phyloP scores from a whole-genome alignment of 2,113 vertebrate genomes.

The Physeter macrocephalus region DNA sequence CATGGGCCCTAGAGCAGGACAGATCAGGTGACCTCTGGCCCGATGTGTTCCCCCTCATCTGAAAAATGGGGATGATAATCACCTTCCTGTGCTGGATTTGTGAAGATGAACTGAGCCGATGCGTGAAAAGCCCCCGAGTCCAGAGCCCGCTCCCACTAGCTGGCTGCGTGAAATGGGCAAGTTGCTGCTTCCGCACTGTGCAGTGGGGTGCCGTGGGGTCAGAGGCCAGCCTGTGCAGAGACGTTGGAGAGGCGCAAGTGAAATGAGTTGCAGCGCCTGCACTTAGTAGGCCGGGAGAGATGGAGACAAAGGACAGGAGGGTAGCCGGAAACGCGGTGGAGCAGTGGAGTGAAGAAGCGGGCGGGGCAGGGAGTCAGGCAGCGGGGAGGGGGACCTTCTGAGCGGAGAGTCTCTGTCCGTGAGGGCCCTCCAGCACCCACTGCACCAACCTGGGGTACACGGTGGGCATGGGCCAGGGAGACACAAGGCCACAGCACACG shows the following conservation, averaged over 20 bases:
- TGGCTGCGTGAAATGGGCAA: not conserved
- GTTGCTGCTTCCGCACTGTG: too few species aligned
- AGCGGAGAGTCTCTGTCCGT: not conserved
- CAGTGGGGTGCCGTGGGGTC: not conserved
- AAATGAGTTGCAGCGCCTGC: not conserved
- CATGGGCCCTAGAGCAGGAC: accelerated
- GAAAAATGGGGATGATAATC: not conserved
- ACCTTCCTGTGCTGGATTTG: too few species aligned
- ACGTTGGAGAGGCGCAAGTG: not conserved
- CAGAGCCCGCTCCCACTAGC: accelerated
- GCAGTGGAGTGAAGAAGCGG: not conserved
- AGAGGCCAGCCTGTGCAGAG: not conserved
- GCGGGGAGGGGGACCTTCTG: accelerated
- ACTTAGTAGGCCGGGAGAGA: not conserved
- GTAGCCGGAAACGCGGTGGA: not conserved
- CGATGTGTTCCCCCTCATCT: not conserved
- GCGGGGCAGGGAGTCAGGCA: not conserved
- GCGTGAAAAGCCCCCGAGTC: not conserved
- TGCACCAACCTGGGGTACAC: too few species aligned
- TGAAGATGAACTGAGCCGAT: not conserved
- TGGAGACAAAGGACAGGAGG: not conserved
- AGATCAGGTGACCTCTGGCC: not conserved
- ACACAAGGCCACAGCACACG: not conserved
- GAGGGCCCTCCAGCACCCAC: not conserved
- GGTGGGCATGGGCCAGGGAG: not conserved